phyloP scores from a whole-genome alignment of 2,888 invertebrate genomes.

The Drosophila testacea region DNA sequence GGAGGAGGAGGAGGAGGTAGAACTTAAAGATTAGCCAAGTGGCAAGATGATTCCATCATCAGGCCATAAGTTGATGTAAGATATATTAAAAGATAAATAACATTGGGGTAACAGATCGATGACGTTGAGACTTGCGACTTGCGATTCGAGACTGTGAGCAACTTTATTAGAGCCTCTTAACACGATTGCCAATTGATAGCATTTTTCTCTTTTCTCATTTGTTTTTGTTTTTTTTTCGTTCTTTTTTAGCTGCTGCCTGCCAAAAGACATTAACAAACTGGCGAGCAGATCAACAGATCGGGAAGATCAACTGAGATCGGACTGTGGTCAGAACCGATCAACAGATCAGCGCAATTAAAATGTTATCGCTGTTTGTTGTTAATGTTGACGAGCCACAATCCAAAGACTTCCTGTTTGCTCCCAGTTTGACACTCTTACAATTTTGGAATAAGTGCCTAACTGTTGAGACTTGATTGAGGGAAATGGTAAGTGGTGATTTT shows the following conservation, averaged over 20 bases:
- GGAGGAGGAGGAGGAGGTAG: background rate
- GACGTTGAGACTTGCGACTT: slow-evolving; percentile 22
- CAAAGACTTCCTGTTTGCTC: slow-evolving; percentile 66
- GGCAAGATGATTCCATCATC: slow-evolving; percentile 72
- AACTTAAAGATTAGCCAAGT: slow-evolving; percentile 75
- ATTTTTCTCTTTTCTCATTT: slow-evolving; percentile 4
- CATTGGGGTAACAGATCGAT: slow-evolving; percentile 68
- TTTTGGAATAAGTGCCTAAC: background rate
- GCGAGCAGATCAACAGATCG: slow-evolving; percentile 51
- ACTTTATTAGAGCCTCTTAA: slow-evolving; percentile 77
- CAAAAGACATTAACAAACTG: slow-evolving; percentile 79
- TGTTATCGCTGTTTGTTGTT: slow-evolving; percentile 79
- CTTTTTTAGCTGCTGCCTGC: slow-evolving; percentile 67
- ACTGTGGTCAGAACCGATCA: slow-evolving; percentile 52
- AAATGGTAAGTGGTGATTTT: background rate
- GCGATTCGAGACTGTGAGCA: slow-evolving; percentile 34
- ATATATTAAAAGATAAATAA: slow-evolving; percentile 74
- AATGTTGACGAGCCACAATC: slow-evolving; percentile 58
- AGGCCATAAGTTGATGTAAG: slow-evolving; percentile 75
- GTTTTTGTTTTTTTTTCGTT: slow-evolving; percentile 14
- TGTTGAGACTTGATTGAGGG: background rate
- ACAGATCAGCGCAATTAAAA: slow-evolving; percentile 77
- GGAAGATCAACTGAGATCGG: slow-evolving; percentile 29
- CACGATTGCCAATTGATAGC: slow-evolving; percentile 75
- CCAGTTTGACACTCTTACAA: slow-evolving; percentile 36